Evolutionary conservation across 35 echinoderm and acorn worm genomes (phyloP), one percentile per base, ranked within the genome.

Genomic region (Holothuria glaberrima): DNA sequence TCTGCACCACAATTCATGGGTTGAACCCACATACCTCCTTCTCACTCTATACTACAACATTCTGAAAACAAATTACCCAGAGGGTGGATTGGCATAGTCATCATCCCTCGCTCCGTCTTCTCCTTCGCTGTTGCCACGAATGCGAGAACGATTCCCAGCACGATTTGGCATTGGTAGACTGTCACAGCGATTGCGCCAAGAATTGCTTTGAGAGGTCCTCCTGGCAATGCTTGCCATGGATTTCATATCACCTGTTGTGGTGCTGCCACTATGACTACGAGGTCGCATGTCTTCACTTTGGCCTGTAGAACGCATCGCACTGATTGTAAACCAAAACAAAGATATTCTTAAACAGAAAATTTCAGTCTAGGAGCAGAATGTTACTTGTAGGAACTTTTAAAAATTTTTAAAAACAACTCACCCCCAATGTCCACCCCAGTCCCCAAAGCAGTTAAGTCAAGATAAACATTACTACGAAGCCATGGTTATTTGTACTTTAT

Each of bases 221-320:
- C 44, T 29, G 30, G 94, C 80, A 33, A 54, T 54, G 13, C 50
- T 17, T 54, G 50, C 50, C 50, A 27, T 76, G 46, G 59, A 38
- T 33, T 90, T 92, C 48, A 58, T 33, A 24, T 92, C 90, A 41
- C 45, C 80, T 26, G 46, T 86, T 30, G 33, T 78, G 52, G 88
- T 89, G 70, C 70, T 86, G 46, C 90, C 91, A 63, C 95, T 98
- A 38, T 94, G 95, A 73, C 93, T 93, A 16, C 93, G 88, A 59
- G 97, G 97, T 26, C 93, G 93, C 91, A 99, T 93, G 36, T 99
- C 97, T 24, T 97, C 95, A 59, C 88, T 75, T 32, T 95, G 91
- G 33, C 83, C 77, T 19, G 94, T 89, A 0, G 93, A 95, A 48
- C 91, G 80, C 97, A 99, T 99, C 31, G 97, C 97, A 78, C 97